Base-by-base conservation (phyloP, 2,797 vertebrate genomes). In the Macropus fuliginosus region DNA sequence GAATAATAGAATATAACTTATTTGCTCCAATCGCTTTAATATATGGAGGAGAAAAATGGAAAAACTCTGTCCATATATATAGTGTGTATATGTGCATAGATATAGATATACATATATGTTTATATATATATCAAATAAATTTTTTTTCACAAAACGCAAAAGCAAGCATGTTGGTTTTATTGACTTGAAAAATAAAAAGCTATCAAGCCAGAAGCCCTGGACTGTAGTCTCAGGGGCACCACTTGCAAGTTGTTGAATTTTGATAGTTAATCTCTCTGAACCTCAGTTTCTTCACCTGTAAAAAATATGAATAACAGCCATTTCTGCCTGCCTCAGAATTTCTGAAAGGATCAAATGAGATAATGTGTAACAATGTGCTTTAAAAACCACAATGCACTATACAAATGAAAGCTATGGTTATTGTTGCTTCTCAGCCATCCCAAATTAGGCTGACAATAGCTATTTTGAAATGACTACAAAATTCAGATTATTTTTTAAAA, bases 131-230 rank as follows among this genome's bases (percentile, higher is more conserved):
- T 52, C 52, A 52, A 52, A 52, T 52, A 52, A 21, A 18, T 56
- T 21, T 56, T 3, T 55, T 56, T 57, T 62, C 52, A 62, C 34
- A 18, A 74, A 74, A 21, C 21, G n/a, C 66, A 74, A 74, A n/a
- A 74, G n/a, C 5, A 57, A 91, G 13, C 52, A 95, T 11, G 59
- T 94, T 92, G 90, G 24, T 92, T 93, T 94, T 93, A 11, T 10
- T 56, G 87, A n/a, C 5, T 87, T 96, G 62, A 96, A 93, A 90
- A 91, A 52, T 94, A 91, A 14, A 96, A 50, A 96, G 93, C 91
- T 94, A 40, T 93, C 66, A 74, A 40, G 31, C 14, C 13, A 66
- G 34, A 74, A 74, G 16, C 40, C 66, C 66, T 40, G n/a, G n/a
- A 74, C n/a, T 74, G 16, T 74, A 74, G 66, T 74, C 66, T 74